These are phyloP conservation scores for Homalodisca vitripennis DNA, from an alignment of 1,140 invertebrate genomes.

Conservation along the genomic window DNA sequence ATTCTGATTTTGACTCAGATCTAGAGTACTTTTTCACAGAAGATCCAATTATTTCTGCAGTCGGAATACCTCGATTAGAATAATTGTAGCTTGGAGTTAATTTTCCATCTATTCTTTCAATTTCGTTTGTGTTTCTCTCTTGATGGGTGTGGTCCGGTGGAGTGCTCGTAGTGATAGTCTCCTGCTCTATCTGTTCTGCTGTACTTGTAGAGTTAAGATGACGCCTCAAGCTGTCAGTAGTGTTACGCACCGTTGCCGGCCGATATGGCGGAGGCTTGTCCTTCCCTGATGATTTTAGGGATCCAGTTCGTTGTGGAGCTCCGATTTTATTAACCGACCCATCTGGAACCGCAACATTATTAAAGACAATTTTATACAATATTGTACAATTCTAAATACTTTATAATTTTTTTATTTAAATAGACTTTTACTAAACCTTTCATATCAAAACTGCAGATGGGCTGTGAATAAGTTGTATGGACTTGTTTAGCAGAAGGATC, in stretches of 20 bases:
- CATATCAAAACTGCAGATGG: no score
- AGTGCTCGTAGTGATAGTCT: no score
- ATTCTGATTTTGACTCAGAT: conserved; percentile 4
- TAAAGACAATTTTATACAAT: no score
- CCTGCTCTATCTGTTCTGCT: no score
- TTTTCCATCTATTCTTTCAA: not conserved
- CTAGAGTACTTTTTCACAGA: not conserved
- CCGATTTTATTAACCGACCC: conserved; percentile 6
- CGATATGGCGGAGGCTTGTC: conserved; percentile 9
- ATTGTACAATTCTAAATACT: no score
- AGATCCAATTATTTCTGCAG: not conserved
- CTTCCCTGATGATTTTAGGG: conserved; percentile 1
- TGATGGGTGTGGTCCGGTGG: not conserved
- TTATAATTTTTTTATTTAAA: no score
- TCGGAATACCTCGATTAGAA: conserved; percentile 17
- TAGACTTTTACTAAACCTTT: no score
- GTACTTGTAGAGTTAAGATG: not conserved
- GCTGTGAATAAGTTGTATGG: no score
- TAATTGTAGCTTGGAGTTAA: not conserved
- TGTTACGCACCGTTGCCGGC: not conserved
- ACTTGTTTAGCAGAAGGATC: no score
- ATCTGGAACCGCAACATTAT: no score
- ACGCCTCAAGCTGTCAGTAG: not conserved
- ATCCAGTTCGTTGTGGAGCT: conserved; percentile 4
- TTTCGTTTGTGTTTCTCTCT: not conserved